phyloP scores from a whole-genome alignment of 2,888 invertebrate genomes.

The Poecilus cupreus region DNA sequence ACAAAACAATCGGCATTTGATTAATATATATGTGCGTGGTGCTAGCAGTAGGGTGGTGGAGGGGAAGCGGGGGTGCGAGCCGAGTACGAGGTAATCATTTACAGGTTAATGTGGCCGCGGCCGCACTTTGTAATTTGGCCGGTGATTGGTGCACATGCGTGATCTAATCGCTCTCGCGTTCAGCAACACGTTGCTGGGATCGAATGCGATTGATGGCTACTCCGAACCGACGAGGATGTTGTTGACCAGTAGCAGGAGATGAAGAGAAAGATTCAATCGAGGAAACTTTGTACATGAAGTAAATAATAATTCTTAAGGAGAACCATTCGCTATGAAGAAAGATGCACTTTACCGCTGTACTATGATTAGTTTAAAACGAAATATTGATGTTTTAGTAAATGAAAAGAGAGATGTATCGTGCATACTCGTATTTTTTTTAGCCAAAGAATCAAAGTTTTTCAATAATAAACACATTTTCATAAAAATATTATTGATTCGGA shows the following conservation, averaged over 20 bases:
- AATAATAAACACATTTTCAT: no score
- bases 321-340: no score
- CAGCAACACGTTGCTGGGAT: conserved; percentile 15
- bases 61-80: background rate
- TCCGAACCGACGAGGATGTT: background rate
- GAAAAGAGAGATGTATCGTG: no score
- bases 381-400: no score
- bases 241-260: background rate
- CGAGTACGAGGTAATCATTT: conserved; percentile 39
- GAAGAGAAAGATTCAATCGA: background rate
- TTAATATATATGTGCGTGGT: conserved; percentile 42
- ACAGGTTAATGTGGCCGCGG: conserved; percentile 41
- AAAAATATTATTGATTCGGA: no score
- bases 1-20: conserved; percentile 51
- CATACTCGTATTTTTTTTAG: no score
- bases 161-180: conserved; percentile 41
- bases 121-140: conserved; percentile 51
- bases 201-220: background rate
- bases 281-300: no score
- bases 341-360: no score
- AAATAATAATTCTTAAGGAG: no score
- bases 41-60: no score
- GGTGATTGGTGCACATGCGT: conserved; percentile 53
- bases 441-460: no score
- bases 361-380: no score